Base-by-base conservation (phyloP, 2,888 invertebrate species). In the Autographa gamma region DNA sequence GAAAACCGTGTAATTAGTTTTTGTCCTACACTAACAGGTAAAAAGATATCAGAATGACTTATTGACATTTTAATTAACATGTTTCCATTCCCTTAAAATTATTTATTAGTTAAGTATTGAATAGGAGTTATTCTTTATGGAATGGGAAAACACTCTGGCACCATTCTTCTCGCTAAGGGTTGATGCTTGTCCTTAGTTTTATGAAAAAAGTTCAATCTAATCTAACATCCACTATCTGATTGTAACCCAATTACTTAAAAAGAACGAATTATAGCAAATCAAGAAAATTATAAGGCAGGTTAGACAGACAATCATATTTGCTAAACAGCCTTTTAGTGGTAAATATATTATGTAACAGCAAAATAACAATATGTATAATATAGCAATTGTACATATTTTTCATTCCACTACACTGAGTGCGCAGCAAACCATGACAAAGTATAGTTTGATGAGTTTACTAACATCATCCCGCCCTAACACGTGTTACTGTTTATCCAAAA, bases 341-440 rank as follows among this genome's bases (percentile, higher is more conserved):
- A n/a, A 48, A n/a, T 48, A 6, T n/a, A 48, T n/a, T 48, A 43
- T 16, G 14, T 16, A 4, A 14, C n/a, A n/a, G n/a, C n/a, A n/a
- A n/a, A n/a, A n/a, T 43, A 13, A 3, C n/a, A 7, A 48, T 14
- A 7, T 4, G n/a, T 48, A n/a, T 48, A 48, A 48, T 48, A n/a
- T 48, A 48, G n/a, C 6, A n/a, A 48, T 48, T 48, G 4, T 7
- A 48, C 48, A 43, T 48, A n/a, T 48, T 48, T 48, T 62, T 0
- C 18, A 18, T 14, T 19, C 34, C 4, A 31, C 48, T n/a, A 16
- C 56, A 31, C 6, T 19, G n/a, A 11, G n/a, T 19, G 5, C 3
- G 11, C 31, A 62, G 16, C 75, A 54, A 56, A 79, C 66, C 69
- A 31, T 48, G 13, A 74, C 69, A 62, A 69, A 69, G 38, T n/a